Evolutionary conservation across 2,797 vertebrate genomes (phyloP).

Genomic region (Falco berigora): DNA sequence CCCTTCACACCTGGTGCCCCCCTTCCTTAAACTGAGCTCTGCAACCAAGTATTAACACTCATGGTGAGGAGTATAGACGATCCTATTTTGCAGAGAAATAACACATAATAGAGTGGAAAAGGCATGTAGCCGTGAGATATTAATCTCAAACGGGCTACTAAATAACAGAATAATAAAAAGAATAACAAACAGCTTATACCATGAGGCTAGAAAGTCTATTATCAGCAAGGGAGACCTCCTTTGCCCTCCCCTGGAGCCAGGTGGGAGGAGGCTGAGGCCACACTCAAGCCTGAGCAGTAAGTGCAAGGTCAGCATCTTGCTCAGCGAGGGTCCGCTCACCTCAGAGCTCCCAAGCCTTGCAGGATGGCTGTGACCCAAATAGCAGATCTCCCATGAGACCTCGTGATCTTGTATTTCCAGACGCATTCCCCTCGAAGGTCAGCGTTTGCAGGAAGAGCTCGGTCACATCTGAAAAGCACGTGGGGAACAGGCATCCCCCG

Average conservation of each 20-base stretch:
- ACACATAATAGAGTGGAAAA: not conserved
- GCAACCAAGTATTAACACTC: not conserved
- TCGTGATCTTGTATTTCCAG: rapidly evolving
- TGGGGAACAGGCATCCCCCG: not conserved
- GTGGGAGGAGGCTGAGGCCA: not conserved
- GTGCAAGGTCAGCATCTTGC: not conserved
- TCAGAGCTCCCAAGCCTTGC: not conserved
- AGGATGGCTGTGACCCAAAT: not conserved
- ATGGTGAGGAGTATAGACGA: not conserved
- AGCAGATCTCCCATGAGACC: not conserved
- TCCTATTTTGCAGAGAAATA: not conserved
- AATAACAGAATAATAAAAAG: not conserved
- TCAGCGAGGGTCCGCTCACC: not conserved
- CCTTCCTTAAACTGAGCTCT: not conserved
- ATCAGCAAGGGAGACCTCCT: not conserved
- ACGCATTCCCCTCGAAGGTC: not conserved
- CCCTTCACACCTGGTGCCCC: not conserved
- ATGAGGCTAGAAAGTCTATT: not conserved
- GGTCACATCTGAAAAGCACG: not conserved
- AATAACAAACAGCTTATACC: not conserved
- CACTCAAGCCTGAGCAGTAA: not conserved
- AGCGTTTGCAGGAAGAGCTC: not conserved
- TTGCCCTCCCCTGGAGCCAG: not conserved
- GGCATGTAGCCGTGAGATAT: not conserved
- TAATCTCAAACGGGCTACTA: not conserved